Evolutionary conservation across 2,888 invertebrate species (phyloP), one percentile per base, ranked within the genome.

Genomic region (Pheosia tremula): DNA sequence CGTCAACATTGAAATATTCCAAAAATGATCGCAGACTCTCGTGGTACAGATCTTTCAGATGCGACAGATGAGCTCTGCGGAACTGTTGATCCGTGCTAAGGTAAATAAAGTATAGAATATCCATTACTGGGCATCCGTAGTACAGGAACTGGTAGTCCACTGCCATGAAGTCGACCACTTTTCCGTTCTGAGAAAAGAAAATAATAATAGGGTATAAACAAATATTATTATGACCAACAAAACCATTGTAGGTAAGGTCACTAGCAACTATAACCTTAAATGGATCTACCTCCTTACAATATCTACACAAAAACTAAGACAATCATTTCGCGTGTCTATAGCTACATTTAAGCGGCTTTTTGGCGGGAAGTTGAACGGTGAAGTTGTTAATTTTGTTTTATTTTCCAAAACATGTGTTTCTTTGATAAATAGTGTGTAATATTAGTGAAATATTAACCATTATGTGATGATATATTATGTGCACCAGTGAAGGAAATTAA

Each of bases 11-110:
- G 41, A 56, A 56, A 41, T n/a, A 49, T 59, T 3, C 50, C 54
- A 38, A 73, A 61, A n/a, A 72, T 45, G 39, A 53, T 43, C 7
- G 60, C 56, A 54, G 7, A 11, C 38, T 54, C 52, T 54, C 54
- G 54, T 54, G 54, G 5, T 54, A 54, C n/a, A 54, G 54, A 38
- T 37, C 39, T 24, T 54, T 54, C 39, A 54, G 39, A 38, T 54
- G 39, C 39, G 38, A 24, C 37, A 54, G 11, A 38, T 54, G 37
- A 37, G 54, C 37, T 38, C n/a, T 56, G n/a, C 56, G 39, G 41
- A 56, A 56, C n/a, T 41, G 8, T n/a, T 41, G 56, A 11, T 56
- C 41, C 0, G 56, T 56, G 56, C 7, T 41, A 1, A 24, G 3
- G n/a, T 41, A 41, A 1, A 56, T 41, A 11, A 56, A 56, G 8